A percentile compares a stretch with the other conserved stretches of the same genome.
Evolutionary conservation across 2,888 invertebrate genomes (phyloP).

Genomic region (Leucophenga montana): DNA sequence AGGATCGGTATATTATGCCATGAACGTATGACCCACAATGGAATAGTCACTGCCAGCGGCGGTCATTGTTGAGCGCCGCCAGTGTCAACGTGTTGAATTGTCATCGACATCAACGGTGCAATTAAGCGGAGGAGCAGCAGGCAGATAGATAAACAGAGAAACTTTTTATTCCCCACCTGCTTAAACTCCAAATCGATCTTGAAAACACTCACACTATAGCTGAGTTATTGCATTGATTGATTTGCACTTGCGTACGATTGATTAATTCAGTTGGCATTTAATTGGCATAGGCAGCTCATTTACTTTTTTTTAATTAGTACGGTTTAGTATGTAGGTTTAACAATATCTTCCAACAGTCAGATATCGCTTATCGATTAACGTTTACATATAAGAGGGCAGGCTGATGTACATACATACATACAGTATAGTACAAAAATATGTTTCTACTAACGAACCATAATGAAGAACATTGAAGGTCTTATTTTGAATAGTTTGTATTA

Average conservation of each 20-base stretch:
- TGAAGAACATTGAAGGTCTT: no score
- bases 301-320: no score
- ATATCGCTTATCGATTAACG: slow-evolving; percentile 1
- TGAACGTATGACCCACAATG: slow-evolving; percentile 86
- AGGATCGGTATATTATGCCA: slow-evolving; percentile 84
- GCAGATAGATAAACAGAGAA: slow-evolving; percentile 20
- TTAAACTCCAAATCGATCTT: no score
- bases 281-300: no score
- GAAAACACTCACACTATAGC: background rate
- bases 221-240: background rate
- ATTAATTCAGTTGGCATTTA: no score
- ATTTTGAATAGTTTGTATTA: no score
- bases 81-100: slow-evolving; percentile 70
- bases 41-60: slow-evolving; percentile 71
- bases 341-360: background rate
- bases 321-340: no score
- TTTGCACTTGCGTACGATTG: no score
- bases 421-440: no score
- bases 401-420: no score
- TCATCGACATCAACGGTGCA: slow-evolving; percentile 68
- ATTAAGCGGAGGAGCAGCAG: slow-evolving; percentile 52
- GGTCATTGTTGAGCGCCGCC: slow-evolving; percentile 70
- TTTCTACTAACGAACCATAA: no score
- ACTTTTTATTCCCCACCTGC: no score
- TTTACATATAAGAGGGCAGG: background rate